Evolutionary conservation across 1,140 invertebrate genomes (phyloP), one percentile per base, ranked within the genome.

Genomic region (Plectus sambesii): DNA sequence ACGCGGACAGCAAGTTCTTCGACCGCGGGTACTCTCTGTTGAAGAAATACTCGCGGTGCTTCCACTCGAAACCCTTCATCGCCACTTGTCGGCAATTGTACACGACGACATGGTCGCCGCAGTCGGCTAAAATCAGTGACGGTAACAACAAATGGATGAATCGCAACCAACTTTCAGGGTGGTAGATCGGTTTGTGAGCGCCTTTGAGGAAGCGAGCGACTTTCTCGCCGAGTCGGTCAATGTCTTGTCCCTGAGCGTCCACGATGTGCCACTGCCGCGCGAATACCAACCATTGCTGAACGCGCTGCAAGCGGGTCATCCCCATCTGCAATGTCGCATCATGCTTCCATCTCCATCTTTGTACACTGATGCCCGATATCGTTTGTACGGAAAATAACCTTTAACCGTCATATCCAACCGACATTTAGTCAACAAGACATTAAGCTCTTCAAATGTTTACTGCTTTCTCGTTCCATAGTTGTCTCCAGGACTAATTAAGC

Each of bases 31-130:
- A 69, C 36, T 52, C 38, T 53, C 50, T 58, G 43, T 67, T 47
- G 42, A 67, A 67, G 25, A 55, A 52, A 43, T 52, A 69, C 5
- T 46, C 25, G n/a, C 45, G 52, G 44, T 65, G 64, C 40, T 69
- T 69, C 64, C 64, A 67, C 40, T 67, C 62, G 47, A 67, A 67
- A 17, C 36, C 64, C 26, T 63, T 55, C 64, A 67, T 69, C 20
- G 62, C 66, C 25, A 64, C 59, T 35, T 69, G 51, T 25, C 55
- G 38, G 37, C 63, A 67, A 39, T 67, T 67, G n/a, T 60, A 37
- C 8, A 67, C 59, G 5, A 69, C 63, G 4, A 69, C 67, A 49
- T 67, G 52, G 41, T 67, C 64, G 2, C 63, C 64, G 45, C 66
- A 69, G 45, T 67, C 64, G 6, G 66, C 30, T 33, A 33, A 33